Conservation (phyloP, 2,888 invertebrate species). For the Rhogogaster chlorosoma region DNA sequence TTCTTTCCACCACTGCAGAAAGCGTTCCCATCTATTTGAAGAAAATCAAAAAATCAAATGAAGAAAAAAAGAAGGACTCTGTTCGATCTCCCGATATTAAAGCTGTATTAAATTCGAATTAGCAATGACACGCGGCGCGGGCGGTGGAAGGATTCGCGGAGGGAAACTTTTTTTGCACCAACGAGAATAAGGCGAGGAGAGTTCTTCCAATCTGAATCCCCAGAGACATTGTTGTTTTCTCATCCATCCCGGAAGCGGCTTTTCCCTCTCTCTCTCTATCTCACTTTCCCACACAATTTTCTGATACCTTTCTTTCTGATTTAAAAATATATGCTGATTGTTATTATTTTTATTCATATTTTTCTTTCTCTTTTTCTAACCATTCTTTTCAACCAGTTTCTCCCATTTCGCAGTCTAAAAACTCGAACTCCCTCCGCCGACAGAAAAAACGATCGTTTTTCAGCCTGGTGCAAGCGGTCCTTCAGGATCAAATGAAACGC, state of each 20-base stretch:
- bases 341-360: not conserved
- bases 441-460: not conserved
- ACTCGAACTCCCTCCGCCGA: not conserved
- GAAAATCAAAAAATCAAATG: not conserved
- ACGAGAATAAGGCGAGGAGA: not conserved
- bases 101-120: not conserved
- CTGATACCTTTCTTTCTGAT: not conserved
- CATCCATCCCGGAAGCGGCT: conserved; percentile 19
- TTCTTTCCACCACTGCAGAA: not conserved
- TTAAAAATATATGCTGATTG: not conserved
- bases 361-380: not conserved
- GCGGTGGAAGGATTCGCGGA: not conserved
- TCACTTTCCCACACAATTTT: not conserved
- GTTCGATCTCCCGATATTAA: not conserved
- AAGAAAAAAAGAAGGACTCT: not conserved
- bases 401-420: not conserved
- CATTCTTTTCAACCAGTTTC: not conserved
- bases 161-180: not conserved
- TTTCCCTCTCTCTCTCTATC: not conserved
- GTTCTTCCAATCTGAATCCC: conserved; percentile 22
- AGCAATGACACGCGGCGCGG: not conserved
- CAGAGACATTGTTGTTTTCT: conserved; percentile 34
- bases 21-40: not conserved
- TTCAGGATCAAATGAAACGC: conserved; percentile 5
- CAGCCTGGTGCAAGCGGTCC: not conserved